phyloP scores from a whole-genome alignment of 1,140 invertebrate species.

The Marisa cornuarietis region DNA sequence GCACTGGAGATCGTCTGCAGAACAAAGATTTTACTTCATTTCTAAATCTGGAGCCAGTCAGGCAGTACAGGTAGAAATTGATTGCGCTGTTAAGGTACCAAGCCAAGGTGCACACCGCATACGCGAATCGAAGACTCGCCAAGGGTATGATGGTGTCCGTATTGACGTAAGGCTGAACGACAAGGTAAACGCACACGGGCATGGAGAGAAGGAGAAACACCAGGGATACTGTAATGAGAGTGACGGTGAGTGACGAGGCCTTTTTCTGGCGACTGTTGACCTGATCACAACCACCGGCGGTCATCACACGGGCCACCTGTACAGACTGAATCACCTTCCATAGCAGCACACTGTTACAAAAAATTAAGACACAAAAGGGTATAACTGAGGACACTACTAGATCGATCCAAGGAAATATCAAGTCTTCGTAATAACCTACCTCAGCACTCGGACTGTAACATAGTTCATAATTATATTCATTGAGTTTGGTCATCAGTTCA shows the following conservation, averaged over 20 bases:
- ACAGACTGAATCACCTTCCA: conserved; percentile 14
- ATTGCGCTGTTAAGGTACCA: conserved; percentile 33
- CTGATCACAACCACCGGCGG: background rate
- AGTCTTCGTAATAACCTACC: too few species aligned
- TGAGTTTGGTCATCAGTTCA: too few species aligned
- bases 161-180: conserved; percentile 13
- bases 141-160: background rate
- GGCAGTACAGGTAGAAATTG: conserved; percentile 36
- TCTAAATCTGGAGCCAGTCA: conserved; percentile 8
- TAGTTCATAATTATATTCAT: too few species aligned
- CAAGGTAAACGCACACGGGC: conserved; percentile 24
- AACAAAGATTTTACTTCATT: too few species aligned
- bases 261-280: background rate
- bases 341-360: background rate
- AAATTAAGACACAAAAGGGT: background rate
- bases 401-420: conserved; percentile 5
- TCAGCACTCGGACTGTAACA: too few species aligned
- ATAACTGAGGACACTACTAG: background rate
- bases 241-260: conserved; percentile 23
- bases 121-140: background rate
- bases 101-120: conserved; percentile 22
- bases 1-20: too few species aligned
- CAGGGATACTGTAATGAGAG: conserved; percentile 17
- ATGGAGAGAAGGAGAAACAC: conserved; percentile 28
- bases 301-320: background rate